Evolutionary conservation across 2,888 invertebrate genomes (phyloP), one percentile per base, ranked within the genome.

Genomic region (Drosophila rellima): DNA sequence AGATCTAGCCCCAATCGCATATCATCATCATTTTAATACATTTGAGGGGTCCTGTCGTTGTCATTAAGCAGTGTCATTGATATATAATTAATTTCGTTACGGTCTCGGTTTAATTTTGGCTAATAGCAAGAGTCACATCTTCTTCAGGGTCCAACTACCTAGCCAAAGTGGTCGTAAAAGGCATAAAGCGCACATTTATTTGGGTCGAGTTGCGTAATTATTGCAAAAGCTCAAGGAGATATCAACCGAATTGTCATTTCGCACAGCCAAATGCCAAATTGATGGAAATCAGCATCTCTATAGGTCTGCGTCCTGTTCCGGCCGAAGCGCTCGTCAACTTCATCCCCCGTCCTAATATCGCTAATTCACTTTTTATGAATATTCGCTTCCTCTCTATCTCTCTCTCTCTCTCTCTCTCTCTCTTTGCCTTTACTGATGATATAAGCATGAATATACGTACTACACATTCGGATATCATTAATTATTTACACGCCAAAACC

Each of bases 61-160:
- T 77, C 70, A 79, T 77, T 81, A 68, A 61, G 80, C 82, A 74
- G 52, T 78, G 71, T 82, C 82, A 82, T 82, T 76, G 82, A 72
- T 54, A 78, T 76, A 73, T 82, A 82, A 82, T 82, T 82, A 82
- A 82, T 78, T 82, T 82, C 62, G 82, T 73, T 74, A 83, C 77
- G 78, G 79, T 68, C 62, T 62, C 66, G 50, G 60, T 69, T 73
- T 71, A 81, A 73, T 79, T 77, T 79, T 55, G 66, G 66, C 50
- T 70, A 72, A 82, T 75, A 74, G 69, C 66, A 62, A 50, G 69
- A 67, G 65, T 75, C 67, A 51, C 65, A 64, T 61, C 35, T 63
- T 47, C 44, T 39, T 33, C 54, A 37, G 35, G 37, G 42, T 47
- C 44, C 35, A 42, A 17, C 45, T 54, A 64, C 52, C 74, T 57